phyloP scores from a whole-genome alignment of 1,140 invertebrate genomes.

The Drosophila pseudoananassae region DNA sequence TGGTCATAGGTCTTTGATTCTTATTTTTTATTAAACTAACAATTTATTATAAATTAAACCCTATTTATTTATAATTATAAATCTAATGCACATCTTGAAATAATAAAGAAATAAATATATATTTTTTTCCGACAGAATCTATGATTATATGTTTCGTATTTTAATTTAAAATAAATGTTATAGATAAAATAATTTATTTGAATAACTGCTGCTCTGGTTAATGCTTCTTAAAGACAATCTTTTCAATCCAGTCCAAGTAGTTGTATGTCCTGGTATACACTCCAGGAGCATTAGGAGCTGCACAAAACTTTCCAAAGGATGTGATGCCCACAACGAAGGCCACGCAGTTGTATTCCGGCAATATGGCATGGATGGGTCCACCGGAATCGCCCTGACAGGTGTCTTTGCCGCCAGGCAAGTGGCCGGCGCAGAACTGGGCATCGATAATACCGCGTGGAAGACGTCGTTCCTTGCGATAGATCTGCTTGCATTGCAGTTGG shows the following conservation, averaged over 20 bases:
- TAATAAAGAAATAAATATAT: background rate
- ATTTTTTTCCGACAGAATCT: background rate
- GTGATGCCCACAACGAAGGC: slow-evolving; percentile 84
- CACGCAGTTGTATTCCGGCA: slow-evolving; percentile 80
- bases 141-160: too few relatives aligned
- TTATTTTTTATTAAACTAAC: background rate
- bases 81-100: background rate
- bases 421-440: slow-evolving; percentile 90
- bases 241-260: slow-evolving; percentile 87
- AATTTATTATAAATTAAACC: too few relatives aligned
- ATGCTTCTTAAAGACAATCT: slow-evolving; percentile 72
- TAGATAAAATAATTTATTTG: too few relatives aligned
- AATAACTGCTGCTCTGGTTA: background rate
- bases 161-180: too few relatives aligned
- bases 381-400: slow-evolving; percentile 87
- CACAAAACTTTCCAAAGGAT: slow-evolving; percentile 84
- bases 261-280: slow-evolving; percentile 86
- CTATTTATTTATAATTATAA: background rate
- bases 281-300: slow-evolving; percentile 83
- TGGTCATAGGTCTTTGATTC: slow-evolving; percentile 35
- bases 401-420: slow-evolving; percentile 89
- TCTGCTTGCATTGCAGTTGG: slow-evolving; percentile 85
- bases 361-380: slow-evolving; percentile 68
- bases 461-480: slow-evolving; percentile 84
- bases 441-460: slow-evolving; percentile 85